Base-by-base conservation (phyloP, 2,113 vertebrate species). In the Nothoprocta pentlandii region DNA sequence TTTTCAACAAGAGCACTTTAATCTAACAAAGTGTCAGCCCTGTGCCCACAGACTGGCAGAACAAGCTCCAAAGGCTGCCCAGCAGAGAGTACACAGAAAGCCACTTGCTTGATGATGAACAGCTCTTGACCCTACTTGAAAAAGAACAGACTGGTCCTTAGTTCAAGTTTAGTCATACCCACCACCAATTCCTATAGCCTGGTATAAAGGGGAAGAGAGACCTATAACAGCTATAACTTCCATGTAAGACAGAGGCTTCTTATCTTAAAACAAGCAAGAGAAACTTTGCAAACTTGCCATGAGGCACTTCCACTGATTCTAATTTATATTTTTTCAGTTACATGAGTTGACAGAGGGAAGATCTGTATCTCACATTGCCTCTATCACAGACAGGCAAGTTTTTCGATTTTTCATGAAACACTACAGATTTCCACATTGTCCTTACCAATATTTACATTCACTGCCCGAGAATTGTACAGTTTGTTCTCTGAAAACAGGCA, bases 31-130 rank as follows among this genome's bases (percentile, higher is more conserved):
- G 90, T 62, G 86, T 75, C 94, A 93, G 88, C 1, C 0, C 58
- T 1, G 4, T 91, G 92, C 82, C 88, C 86, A 66, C 30, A 5
- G n/a, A 30, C 46, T n/a, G 87, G 80, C 87, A 86, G 71, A 70
- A 66, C 0, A 0, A 77, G 73, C 90, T 88, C 86, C 14, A 62
- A 80, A 89, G 77, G 83, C 74, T 81, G 90, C 83, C 83, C 78
- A 75, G 87, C 76, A 70, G 68, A 63, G 68, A 79, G 39, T 46
- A 59, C 17, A 78, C 74, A 90, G 68, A 93, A 84, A 90, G 28
- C 56, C 85, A 90, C 93, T 92, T 71, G 10, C 71, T 23, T 79
- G 80, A 12, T 90, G 90, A 94, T 62, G 53, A 94, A 94, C 36
- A n/a, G 82, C 77, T 90, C n/a, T 36, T 69, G 85, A 84, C 76